Conservation (phyloP, 2,797 vertebrate species). For the Galago senegalensis region DNA sequence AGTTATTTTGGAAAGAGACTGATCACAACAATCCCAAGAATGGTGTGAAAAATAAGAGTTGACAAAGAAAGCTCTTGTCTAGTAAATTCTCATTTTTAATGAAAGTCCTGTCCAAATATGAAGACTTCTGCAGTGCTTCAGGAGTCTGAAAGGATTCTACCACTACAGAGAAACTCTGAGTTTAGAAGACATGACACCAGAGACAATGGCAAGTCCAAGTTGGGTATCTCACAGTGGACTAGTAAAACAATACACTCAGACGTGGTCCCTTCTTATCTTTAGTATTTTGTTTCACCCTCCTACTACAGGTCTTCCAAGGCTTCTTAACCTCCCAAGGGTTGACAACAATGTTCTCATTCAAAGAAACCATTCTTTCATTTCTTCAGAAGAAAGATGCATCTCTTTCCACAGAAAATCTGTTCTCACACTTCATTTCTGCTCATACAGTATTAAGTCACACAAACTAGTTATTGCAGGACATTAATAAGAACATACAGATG, state of each 20-base stretch:
- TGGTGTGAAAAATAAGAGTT: not conserved
- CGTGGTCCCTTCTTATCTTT: not conserved
- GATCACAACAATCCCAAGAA: not conserved
- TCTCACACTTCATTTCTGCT: constrained; percentile 52
- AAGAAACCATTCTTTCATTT: constrained; percentile 43
- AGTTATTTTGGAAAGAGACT: constrained; percentile 25
- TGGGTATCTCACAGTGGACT: not conserved
- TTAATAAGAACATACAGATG: not conserved
- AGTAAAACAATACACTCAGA: not conserved
- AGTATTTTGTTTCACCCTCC: not conserved
- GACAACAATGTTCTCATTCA: constrained; percentile 29
- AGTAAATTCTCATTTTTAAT: constrained; percentile 34
- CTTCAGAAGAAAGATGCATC: constrained; percentile 6
- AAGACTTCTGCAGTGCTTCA: constrained; percentile 19
- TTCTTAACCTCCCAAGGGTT: not conserved
- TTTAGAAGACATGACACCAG: not conserved
- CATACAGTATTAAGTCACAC: not conserved
- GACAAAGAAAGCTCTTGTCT: not conserved
- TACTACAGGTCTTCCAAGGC: not conserved
- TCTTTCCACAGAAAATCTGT: constrained; percentile 1
- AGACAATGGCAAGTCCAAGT: not conserved
- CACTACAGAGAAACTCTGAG: not conserved
- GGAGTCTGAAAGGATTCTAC: constrained; percentile 16
- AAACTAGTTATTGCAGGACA: not conserved
- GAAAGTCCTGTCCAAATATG: constrained; percentile 35